Percentiles rank a stretch among this genome's conserved stretches.
These are phyloP conservation scores for Acanthornis magna DNA, from an alignment of 2,797 vertebrate genomes.

Conservation along the genomic window DNA sequence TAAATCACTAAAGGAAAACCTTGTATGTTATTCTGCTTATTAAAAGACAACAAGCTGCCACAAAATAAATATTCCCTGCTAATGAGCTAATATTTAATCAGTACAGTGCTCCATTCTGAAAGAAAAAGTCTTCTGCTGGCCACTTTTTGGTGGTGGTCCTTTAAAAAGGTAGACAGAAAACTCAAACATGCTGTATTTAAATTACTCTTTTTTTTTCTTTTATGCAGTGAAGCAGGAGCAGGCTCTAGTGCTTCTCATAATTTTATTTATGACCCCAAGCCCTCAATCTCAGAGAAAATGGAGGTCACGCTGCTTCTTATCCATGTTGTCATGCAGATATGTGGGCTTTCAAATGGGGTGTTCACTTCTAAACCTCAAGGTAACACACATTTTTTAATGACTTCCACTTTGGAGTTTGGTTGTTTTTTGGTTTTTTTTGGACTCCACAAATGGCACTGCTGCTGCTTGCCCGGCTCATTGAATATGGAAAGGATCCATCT, in stretches of 20 bases:
- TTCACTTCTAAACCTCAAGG: not conserved
- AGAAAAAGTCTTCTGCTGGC: not conserved
- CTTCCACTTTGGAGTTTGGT: not conserved
- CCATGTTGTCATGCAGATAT: not conserved
- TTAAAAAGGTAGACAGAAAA: not conserved
- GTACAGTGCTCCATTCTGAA: not conserved
- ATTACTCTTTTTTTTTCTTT: not conserved
- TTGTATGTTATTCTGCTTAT: conserved; percentile 17
- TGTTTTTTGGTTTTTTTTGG: not conserved
- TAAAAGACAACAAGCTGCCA: conserved; percentile 30
- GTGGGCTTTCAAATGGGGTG: not conserved
- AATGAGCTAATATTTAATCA: conserved; percentile 47
- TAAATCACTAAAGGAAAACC: not conserved
- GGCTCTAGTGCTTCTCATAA: not conserved
- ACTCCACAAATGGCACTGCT: not conserved
- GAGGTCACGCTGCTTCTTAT: not conserved
- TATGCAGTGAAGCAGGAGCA: not conserved
- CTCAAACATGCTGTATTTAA: not conserved
- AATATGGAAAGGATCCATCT: not conserved
- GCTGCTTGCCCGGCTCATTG: not conserved
- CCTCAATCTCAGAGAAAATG: conserved; percentile 6
- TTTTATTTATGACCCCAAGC: not conserved
- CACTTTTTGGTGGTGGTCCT: not conserved
- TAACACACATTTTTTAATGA: not conserved
- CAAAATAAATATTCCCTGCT: conserved; percentile 34